Conservation (phyloP, 1,140 invertebrate species). For the Procambarus virginalis region DNA sequence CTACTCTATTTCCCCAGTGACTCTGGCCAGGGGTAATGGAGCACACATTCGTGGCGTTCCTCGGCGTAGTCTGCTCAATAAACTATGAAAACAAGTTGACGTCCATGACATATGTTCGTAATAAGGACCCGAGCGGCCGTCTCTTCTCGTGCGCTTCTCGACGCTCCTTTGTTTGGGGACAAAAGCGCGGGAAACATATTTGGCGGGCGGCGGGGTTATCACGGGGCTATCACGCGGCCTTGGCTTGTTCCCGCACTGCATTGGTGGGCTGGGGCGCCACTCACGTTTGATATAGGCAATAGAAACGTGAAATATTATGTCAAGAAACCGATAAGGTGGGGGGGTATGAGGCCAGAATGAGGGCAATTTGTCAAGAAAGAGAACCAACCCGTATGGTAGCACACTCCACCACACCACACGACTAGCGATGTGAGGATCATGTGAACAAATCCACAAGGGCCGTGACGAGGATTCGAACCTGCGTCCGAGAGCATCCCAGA, state of each 20-base stretch:
- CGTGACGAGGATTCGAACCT: too few species aligned
- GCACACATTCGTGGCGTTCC: constrained; percentile 54
- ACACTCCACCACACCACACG: constrained; percentile 3
- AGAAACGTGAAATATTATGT: constrained; percentile 58
- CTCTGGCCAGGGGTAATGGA: constrained; percentile 46
- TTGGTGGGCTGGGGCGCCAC: not conserved
- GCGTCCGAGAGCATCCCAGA: too few species aligned
- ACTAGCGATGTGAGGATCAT: not conserved
- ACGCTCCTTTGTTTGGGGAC: constrained; percentile 60
- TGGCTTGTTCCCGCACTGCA: constrained; percentile 49
- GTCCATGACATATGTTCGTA: constrained; percentile 62
- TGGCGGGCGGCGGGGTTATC: constrained; percentile 57
- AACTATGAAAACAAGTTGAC: constrained; percentile 64
- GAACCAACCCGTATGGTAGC: not conserved
- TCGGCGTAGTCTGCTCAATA: constrained; percentile 56
- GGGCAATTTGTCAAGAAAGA: constrained; percentile 40
- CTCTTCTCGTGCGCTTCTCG: constrained; percentile 46
- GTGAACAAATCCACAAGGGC: too few species aligned
- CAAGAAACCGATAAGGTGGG: constrained; percentile 43
- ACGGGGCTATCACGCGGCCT: constrained; percentile 25
- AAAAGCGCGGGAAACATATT: constrained; percentile 65
- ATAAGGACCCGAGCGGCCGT: constrained; percentile 47
- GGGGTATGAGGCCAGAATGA: constrained; percentile 32
- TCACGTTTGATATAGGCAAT: constrained; percentile 47
- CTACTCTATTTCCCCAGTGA: constrained; percentile 8